Evolutionary conservation across 2,888 invertebrate species (phyloP), one percentile per base, ranked within the genome.

Genomic region (Agrotis ipsilon): DNA sequence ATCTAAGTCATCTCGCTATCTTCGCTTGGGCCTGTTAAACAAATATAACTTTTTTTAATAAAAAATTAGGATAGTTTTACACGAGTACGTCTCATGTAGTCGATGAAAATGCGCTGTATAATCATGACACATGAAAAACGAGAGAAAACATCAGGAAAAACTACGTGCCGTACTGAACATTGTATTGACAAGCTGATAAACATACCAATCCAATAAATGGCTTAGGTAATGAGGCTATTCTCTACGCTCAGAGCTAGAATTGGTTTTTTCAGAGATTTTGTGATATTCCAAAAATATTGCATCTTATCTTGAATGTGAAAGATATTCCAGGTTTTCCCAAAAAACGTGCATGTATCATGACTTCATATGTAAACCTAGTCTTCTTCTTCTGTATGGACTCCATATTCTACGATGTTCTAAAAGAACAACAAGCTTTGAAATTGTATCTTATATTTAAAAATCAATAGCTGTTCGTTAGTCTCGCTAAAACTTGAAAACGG

Each of bases 101-200:
- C n/a, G 13, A 21, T 14, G 7, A 59, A 39, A 55, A 63, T 32
- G 18, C 7, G 32, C 45, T 49, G 19, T n/a, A 7, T 70, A 16
- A 11, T 24, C 45, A 57, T 74, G 49, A 70, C 49, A 24, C 6
- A 46, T 16, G 24, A 46, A 19, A 69, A 61, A 39, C 51, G 21
- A 68, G 32, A 70, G 70, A 70, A 21, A n/a, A 32, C 11, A 11
- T 55, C 18, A 59, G 45, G 11, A 43, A 61, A 76, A 68, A 45
- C 13, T 55, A 57, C 49, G 45, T 51, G 39, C 6, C 2, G 3
- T 39, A 45, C 16, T n/a, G 39, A 46, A 49, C 16, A 27, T 51
- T 57, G 21, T 78, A 71, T 74, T 70, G 49, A 61, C 60, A 74
- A 32, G 24, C 19, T 60, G 60, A 77, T 73, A 60, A 55, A 46